These are phyloP conservation scores for Salticus scenicus DNA, from an alignment of 2,888 invertebrate species.

Conservation along the genomic window DNA sequence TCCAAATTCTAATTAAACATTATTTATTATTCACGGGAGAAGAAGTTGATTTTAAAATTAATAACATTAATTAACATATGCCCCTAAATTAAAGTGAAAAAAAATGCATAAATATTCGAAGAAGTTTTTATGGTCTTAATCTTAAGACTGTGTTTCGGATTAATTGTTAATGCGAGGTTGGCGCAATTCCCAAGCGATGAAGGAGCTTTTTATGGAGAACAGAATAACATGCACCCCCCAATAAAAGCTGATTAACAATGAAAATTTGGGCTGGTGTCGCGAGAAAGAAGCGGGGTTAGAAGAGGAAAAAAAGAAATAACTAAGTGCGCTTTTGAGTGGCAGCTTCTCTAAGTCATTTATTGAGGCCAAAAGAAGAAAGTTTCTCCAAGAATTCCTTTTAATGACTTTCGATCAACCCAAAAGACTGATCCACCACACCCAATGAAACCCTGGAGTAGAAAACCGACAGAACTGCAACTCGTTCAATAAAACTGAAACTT, in stretches of 20 bases:
- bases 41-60: no score
- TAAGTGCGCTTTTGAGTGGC: slow-evolving; percentile 17
- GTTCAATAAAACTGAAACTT: slow-evolving; percentile 9
- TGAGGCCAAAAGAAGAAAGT: slow-evolving; percentile 1
- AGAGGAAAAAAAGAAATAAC: not conserved
- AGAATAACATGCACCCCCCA: not conserved
- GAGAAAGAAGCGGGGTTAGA: not conserved
- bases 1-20: no score
- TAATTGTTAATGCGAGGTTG: not conserved
- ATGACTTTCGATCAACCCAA: slow-evolving; percentile 13
- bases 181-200: not conserved
- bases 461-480: not conserved
- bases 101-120: no score
- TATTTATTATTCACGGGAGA: no score
- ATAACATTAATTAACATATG: no score
- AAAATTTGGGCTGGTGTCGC: not conserved
- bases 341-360: slow-evolving; percentile 8
- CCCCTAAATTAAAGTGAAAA: no score
- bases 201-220: not conserved
- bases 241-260: slow-evolving; percentile 12
- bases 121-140: no score
- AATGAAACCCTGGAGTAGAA: slow-evolving; percentile 2
- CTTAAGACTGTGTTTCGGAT: not conserved
- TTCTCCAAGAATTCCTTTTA: slow-evolving; percentile 14
- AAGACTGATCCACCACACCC: slow-evolving; percentile 11